These are phyloP conservation scores for Drosophila bocqueti DNA, from an alignment of 1,140 invertebrate species.

Conservation along the genomic window DNA sequence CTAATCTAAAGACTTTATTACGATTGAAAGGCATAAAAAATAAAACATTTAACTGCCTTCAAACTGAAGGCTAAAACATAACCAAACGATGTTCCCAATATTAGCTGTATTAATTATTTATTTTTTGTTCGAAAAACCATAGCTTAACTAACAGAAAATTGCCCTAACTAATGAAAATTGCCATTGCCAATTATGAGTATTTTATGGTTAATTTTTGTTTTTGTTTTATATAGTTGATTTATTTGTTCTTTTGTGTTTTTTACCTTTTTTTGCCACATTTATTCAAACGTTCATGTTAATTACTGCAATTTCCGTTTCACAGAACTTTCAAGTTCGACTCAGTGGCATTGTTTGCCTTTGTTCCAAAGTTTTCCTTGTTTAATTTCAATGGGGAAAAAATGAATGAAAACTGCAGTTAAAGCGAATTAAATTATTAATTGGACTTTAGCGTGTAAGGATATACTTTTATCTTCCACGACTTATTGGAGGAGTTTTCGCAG, in stretches of 20 bases:
- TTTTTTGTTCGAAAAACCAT: neutral
- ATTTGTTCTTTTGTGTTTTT: slow-evolving; percentile 11
- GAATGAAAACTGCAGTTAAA: slow-evolving; percentile 66
- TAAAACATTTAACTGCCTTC: slow-evolving; percentile 11
- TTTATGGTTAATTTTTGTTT: slow-evolving; percentile 33
- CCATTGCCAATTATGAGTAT: slow-evolving; percentile 48
- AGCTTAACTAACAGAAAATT: slow-evolving; percentile 20
- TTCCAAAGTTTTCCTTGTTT: slow-evolving; percentile 45
- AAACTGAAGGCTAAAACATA: slow-evolving; percentile 32
- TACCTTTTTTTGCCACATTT: slow-evolving; percentile 41
- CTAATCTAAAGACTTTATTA: neutral
- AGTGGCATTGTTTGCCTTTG: slow-evolving; percentile 36
- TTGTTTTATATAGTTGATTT: slow-evolving; percentile 20
- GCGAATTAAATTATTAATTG: slow-evolving; percentile 62
- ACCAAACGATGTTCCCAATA: slow-evolving; percentile 35
- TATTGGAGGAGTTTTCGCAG: slow-evolving; percentile 30
- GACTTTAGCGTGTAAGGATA: slow-evolving; percentile 51
- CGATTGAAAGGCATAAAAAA: neutral
- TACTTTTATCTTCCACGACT: slow-evolving; percentile 17
- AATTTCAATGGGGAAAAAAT: slow-evolving; percentile 20
- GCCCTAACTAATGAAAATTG: slow-evolving; percentile 20
- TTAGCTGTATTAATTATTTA: slow-evolving; percentile 30
- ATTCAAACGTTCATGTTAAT: slow-evolving; percentile 61
- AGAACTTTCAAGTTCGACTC: slow-evolving; percentile 54
- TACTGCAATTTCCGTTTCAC: slow-evolving; percentile 60